Percentiles rank a stretch among this genome's conserved stretches.
Conservation (phyloP, 2,888 invertebrate genomes). For the Stenchaetothrips biformis region DNA sequence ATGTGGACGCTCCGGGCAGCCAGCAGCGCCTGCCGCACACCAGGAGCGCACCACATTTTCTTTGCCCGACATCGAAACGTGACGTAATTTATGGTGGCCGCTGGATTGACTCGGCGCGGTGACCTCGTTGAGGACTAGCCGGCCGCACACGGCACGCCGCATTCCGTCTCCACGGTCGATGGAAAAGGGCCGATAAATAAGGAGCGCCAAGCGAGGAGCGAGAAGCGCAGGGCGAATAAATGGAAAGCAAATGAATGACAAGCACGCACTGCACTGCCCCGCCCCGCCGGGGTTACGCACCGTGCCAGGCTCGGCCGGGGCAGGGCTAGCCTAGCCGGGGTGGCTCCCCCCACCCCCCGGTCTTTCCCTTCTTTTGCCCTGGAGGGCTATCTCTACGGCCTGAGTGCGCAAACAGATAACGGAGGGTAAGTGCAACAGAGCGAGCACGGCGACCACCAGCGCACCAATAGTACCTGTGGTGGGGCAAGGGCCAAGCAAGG, state of each 20-base stretch:
- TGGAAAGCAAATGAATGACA: constrained; percentile 25
- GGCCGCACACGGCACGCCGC: background rate
- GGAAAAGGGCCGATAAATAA: constrained; percentile 23
- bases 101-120: no score
- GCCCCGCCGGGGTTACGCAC: constrained; percentile 3
- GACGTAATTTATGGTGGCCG: no score
- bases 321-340: no score
- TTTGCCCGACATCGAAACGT: no score
- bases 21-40: no score
- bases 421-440: no score
- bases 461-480: no score
- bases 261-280: constrained; percentile 8
- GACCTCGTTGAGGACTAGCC: background rate
- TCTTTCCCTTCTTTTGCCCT: background rate
- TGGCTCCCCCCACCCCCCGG: background rate
- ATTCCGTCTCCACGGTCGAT: background rate
- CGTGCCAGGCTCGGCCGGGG: constrained; percentile 5
- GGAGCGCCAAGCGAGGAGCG: background rate
- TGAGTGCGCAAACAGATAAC: background rate
- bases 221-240: background rate
- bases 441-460: no score
- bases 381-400: background rate
- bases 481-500: no score
- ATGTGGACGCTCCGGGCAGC: no score
- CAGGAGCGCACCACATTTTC: no score